Evolutionary conservation across 1,140 invertebrate species (phyloP), one percentile per base, ranked within the genome.

Genomic region (Tachypleus tridentatus): DNA sequence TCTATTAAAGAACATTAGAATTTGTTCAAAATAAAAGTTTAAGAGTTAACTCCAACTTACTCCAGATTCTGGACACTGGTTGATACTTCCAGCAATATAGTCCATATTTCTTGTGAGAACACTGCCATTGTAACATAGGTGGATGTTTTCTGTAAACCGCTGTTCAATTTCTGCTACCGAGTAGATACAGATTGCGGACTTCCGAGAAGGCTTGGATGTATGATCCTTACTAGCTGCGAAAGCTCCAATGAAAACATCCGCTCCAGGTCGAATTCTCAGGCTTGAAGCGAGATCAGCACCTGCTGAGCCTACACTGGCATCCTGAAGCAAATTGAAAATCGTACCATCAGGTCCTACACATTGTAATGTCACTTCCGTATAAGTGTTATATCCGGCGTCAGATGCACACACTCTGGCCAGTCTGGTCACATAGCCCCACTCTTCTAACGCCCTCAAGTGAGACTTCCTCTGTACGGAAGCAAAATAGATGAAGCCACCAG

Each of bases 101-200:
- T 87, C 89, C 84, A 95, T 89, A 73, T 93, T 93, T 57, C 92
- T 81, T 74, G 91, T 88, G 70, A 89, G 90, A 64, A 87, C 87
- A 69, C 87, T 93, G 47, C 91, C 91, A 78, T 95, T 93, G 75
- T 97, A 97, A 78, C 93, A 98, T 85, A 92, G 89, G 74, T 95
- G 89, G 71, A 96, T 95, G 77, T 97, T 97, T 77, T 94, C 87
- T 72, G 91, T 91, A 76, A 98, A 97, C 73, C 89, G 89, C 60
- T 85, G 85, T 73, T 95, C 89, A 70, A 98, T 91, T 56, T 93
- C 86, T 69, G 86, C 83, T 61, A 97, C 78, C 4, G 78, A 74
- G 72, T 77, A 82, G 7, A 81, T 70, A 65, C 80, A 81, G 67
- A 97, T 75, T 1, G 90, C 93, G 4, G 92, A 93, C 60, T 85